Conservation (phyloP, 1,140 invertebrate species). For the Propsilocerus akamusi region DNA sequence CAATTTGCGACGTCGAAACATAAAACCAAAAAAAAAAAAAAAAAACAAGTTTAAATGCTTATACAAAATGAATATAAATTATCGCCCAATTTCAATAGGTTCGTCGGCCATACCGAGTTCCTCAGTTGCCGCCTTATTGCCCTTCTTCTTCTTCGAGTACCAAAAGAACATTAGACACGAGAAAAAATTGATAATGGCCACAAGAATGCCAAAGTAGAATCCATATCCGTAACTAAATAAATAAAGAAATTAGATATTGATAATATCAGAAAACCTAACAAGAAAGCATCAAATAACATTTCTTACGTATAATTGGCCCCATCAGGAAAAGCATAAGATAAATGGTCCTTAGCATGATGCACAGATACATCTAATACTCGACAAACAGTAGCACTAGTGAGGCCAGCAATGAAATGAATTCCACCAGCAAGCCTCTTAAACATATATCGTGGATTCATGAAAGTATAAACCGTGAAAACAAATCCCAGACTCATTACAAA, state of each 20-base stretch:
- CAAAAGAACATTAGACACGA: constrained; percentile 54
- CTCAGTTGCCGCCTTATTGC: constrained; percentile 56
- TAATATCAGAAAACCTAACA: constrained; percentile 1
- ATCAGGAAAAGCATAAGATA: constrained; percentile 46
- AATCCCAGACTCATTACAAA: constrained; percentile 64
- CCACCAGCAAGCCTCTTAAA: constrained; percentile 72
- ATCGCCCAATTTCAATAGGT: constrained; percentile 64
- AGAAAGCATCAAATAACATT: neutral
- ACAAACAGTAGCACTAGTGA: constrained; percentile 55
- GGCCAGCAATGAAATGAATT: constrained; percentile 62
- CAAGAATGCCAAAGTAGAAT: constrained; percentile 60
- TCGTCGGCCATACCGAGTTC: constrained; percentile 67
- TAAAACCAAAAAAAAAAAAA: too few species aligned
- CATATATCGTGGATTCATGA: constrained; percentile 71
- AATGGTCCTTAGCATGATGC: constrained; percentile 44
- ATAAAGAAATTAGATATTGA: constrained; percentile 6
- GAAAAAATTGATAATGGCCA: constrained; percentile 48
- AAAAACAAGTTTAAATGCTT: too few species aligned
- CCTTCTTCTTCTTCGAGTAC: constrained; percentile 66
- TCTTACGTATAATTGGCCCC: constrained; percentile 38
- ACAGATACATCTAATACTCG: constrained; percentile 57
- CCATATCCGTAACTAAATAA: constrained; percentile 44
- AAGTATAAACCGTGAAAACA: constrained; percentile 68
- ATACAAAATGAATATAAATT: too few species aligned
- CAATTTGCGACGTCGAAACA: too few species aligned